Conservation (phyloP, 1,140 invertebrate species). For the Belonocnema kinseyi region DNA sequence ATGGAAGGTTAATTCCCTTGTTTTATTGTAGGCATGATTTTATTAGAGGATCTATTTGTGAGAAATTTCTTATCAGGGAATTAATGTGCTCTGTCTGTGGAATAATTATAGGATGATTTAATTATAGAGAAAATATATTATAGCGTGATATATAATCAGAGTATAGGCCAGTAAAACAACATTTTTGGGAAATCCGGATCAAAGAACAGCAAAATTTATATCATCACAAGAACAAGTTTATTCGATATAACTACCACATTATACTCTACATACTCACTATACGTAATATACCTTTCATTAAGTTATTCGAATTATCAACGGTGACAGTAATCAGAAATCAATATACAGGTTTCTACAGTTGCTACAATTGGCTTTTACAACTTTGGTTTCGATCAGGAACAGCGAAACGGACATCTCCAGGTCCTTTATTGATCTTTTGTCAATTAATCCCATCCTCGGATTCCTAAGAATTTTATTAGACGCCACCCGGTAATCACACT, state of each 20-base stretch:
- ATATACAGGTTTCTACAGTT: slow-evolving; percentile 67
- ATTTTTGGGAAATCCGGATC: neutral
- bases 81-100: no score
- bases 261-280: slow-evolving; percentile 66
- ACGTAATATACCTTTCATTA: slow-evolving; percentile 63
- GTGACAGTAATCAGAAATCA: slow-evolving; percentile 62
- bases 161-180: no score
- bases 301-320: slow-evolving; percentile 63
- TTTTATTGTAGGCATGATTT: neutral
- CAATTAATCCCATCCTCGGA: neutral
- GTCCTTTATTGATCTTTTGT: neutral
- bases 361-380: slow-evolving; percentile 60
- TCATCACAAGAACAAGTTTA: slow-evolving; percentile 74
- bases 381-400: slow-evolving; percentile 53
- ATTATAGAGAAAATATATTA: no score
- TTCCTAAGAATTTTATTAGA: slow-evolving; percentile 34
- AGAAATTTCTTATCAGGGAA: no score
- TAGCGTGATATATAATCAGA: no score
- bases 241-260: slow-evolving; percentile 71
- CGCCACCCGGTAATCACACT: slow-evolving; percentile 29
- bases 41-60: neutral
- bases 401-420: slow-evolving; percentile 48
- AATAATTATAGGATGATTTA: no score
- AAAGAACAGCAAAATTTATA: slow-evolving; percentile 47
- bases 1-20: neutral